A percentile compares a stretch with the other conserved stretches of the same genome.
These are phyloP conservation scores for Balaenoptera acutorostrata DNA, from an alignment of 2,113 vertebrate species.

Conservation along the genomic window DNA sequence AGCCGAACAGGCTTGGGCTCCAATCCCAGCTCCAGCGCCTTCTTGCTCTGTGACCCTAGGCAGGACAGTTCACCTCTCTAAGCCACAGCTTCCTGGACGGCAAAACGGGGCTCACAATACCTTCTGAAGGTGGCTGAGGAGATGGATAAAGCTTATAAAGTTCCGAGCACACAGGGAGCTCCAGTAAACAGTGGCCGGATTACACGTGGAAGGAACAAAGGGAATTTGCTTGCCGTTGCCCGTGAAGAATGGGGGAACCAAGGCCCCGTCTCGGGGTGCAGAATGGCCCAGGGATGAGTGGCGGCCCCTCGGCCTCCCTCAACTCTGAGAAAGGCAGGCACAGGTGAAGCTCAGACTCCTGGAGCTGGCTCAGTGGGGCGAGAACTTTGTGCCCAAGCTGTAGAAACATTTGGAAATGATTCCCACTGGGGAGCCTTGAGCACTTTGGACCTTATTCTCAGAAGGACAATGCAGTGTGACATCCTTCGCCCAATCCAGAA, in stretches of 20 bases:
- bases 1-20: not conserved
- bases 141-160: rapidly evolving
- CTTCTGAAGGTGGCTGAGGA: not conserved
- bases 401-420: not conserved
- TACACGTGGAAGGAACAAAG: rapidly evolving
- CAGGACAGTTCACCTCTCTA: not conserved
- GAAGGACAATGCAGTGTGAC: not conserved
- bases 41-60: not conserved
- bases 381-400: not conserved
- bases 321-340: not conserved
- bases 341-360: rapidly evolving
- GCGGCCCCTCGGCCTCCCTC: not conserved
- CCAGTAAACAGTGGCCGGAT: rapidly evolving
- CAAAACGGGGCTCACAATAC: rapidly evolving
- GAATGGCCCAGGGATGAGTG: rapidly evolving
- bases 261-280: rapidly evolving
- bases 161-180: not conserved
- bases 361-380: rapidly evolving
- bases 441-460: not conserved
- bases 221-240: rapidly evolving
- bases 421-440: not conserved
- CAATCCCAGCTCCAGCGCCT: rapidly evolving
- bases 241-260: not conserved
- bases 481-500: not conserved
- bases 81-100: rapidly evolving